phyloP scores from a whole-genome alignment of 1,140 invertebrate genomes.

The Aphaenogaster floridana region DNA sequence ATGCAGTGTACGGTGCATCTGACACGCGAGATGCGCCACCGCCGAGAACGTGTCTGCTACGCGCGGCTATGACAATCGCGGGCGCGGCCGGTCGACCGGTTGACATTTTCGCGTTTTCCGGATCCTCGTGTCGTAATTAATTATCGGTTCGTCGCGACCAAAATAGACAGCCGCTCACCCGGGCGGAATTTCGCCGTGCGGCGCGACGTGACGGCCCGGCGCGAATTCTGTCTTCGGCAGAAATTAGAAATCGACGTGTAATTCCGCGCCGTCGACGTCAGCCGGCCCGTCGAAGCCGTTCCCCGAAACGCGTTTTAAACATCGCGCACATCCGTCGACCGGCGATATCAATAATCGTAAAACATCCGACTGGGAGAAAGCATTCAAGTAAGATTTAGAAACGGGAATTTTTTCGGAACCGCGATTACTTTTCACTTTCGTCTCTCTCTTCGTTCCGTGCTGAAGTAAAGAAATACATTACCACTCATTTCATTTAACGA shows the following conservation, averaged over 20 bases:
- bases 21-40: constrained; percentile 56
- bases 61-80: constrained; percentile 52
- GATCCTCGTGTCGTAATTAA: constrained; percentile 57
- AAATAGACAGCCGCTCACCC: constrained; percentile 58
- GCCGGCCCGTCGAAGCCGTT: neutral
- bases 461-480: too few species aligned
- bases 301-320: neutral
- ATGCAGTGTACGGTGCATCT: constrained; percentile 49
- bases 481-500: too few species aligned
- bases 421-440: too few species aligned
- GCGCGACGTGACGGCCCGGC: constrained; percentile 21
- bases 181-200: constrained; percentile 36
- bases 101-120: constrained; percentile 61
- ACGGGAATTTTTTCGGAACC: too few species aligned
- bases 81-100: constrained; percentile 30
- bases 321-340: neutral
- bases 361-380: neutral
- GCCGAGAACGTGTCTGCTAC: constrained; percentile 52
- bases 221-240: constrained; percentile 55
- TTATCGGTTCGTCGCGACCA: constrained; percentile 57
- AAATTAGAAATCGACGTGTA: constrained; percentile 57
- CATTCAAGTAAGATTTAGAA: neutral
- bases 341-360: neutral
- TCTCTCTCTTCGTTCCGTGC: too few species aligned
- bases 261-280: constrained; percentile 35